Evolutionary conservation across 2,888 invertebrate species (phyloP), one percentile per base, ranked within the genome.

Genomic region (Trachelus troglodyta): DNA sequence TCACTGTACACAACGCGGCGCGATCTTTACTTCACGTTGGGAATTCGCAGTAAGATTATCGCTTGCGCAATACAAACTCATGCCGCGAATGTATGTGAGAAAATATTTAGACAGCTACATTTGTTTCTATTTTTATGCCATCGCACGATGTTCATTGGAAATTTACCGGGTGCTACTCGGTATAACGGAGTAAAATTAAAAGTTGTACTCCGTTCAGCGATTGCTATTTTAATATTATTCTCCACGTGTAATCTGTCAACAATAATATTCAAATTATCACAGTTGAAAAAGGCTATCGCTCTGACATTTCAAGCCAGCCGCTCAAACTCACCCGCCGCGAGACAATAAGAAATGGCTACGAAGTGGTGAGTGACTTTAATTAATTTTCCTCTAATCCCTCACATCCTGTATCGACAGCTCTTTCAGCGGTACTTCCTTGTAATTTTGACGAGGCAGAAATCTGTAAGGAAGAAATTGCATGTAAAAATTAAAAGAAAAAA

Each of bases 351-450:
- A 56, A 23, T 23, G 23, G 56, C 23, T 9, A 56, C 23, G 23
- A 56, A 56, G 23, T 56, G 56, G 2, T 56, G 23, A 23, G 56
- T 23, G 56, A 23, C 56, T 23, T 56, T 56, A 56, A 56, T 23
- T 23, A 56, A 56, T 23, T 15, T 56, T 56, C 56, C 56, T 6
- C 9, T 56, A 56, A 23, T 31, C 12, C 35, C 3, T 35, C 12
- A 2, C 9, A 56, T 56, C 23, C 56, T 3, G 71, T 23, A 9
- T 31, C 0, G 34, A 33, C 15, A 81, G 69, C 12, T 85, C 83
- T 33, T 79, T 81, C 40, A 87, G n/a, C 23, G 86, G 81, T 34
- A 87, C 84, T 75, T 82, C 82, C n/a, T 31, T 23, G 75, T 87
- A 87, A 69, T 81, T 78, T 69, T 76, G 76, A 69, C 82, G 79